Evolutionary conservation across 35 echinoderm and acorn worm genomes (phyloP), one percentile per base, ranked within the genome.

Genomic region (Ophioderma brevispina): DNA sequence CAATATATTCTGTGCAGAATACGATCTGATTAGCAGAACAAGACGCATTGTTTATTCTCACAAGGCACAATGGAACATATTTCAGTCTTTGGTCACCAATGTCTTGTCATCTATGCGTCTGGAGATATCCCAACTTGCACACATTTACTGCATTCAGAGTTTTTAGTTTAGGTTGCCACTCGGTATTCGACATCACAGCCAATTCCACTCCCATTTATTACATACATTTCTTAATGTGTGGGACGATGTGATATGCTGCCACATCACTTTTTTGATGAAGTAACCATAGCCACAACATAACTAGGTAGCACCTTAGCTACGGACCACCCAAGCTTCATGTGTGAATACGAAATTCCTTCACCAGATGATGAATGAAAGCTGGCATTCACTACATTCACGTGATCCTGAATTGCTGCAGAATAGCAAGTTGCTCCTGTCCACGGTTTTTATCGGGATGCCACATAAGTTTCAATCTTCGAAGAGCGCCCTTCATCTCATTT

Each of bases 361-460:
- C n/a, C n/a, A n/a, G n/a, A n/a, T n/a, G n/a, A n/a, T n/a, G n/a
- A n/a, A n/a, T n/a, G n/a, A n/a, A n/a, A n/a, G n/a, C n/a, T n/a
- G n/a, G n/a, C n/a, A n/a, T n/a, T n/a, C n/a, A n/a, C n/a, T n/a
- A n/a, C n/a, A n/a, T n/a, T n/a, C n/a, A n/a, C n/a, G n/a, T n/a
- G n/a, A n/a, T n/a, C n/a, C n/a, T n/a, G n/a, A n/a, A n/a, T n/a
- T n/a, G n/a, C n/a, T n/a, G n/a, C n/a, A n/a, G n/a, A n/a, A n/a
- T n/a, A n/a, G 87, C 77, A 49, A 78, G 23, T 6, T 80, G 2
- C 32, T 80, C 87, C 2, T 80, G 13, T 30, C 43, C 77, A 13
- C 19, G 41, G 36, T 89, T 89, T n/a, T 52, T 89, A 36, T 89
- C 87, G 1, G 87, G 87, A 36, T 89, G 87, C 87, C 87, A 89